Evolutionary conservation across 2,888 invertebrate species (phyloP).

Genomic region (Axea sp.): DNA sequence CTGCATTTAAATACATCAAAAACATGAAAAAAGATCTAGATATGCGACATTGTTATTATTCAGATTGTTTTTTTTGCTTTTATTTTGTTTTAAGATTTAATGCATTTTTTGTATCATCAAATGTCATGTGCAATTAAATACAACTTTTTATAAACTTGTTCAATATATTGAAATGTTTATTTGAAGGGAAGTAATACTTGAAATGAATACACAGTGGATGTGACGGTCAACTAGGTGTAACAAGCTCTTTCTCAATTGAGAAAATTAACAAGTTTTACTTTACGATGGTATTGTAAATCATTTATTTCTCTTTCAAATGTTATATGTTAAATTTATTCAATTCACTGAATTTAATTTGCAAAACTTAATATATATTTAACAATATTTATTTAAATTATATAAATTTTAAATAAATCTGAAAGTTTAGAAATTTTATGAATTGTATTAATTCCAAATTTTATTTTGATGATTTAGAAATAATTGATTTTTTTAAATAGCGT

Average conservation of each 20-base stretch:
- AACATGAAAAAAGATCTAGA: conserved; percentile 1
- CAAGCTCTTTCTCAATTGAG: conserved; percentile 15
- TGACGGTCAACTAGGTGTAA: conserved; percentile 21
- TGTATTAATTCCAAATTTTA: too few species aligned
- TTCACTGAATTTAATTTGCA: too few species aligned
- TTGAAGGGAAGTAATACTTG: conserved; percentile 42
- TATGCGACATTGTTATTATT: conserved; percentile 11
- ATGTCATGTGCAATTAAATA: conserved; percentile 25
- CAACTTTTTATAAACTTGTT: conserved; percentile 21
- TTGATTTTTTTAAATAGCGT: too few species aligned
- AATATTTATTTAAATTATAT: too few species aligned
- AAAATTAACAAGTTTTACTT: too few species aligned
- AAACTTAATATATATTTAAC: too few species aligned
- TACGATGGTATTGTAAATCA: too few species aligned
- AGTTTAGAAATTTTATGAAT: too few species aligned
- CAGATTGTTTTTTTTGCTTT: background rate
- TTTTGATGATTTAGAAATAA: too few species aligned
- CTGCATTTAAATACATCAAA: conserved; percentile 47
- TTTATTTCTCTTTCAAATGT: too few species aligned
- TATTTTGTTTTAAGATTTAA: conserved; percentile 9
- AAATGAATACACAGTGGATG: conserved; percentile 23
- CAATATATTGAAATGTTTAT: conserved; percentile 27
- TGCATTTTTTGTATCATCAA: background rate
- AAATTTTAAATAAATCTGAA: too few species aligned
- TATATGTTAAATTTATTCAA: too few species aligned